Base-by-base conservation (phyloP, 2,888 invertebrate species). In the Lepeophtheirus nordmannii region DNA sequence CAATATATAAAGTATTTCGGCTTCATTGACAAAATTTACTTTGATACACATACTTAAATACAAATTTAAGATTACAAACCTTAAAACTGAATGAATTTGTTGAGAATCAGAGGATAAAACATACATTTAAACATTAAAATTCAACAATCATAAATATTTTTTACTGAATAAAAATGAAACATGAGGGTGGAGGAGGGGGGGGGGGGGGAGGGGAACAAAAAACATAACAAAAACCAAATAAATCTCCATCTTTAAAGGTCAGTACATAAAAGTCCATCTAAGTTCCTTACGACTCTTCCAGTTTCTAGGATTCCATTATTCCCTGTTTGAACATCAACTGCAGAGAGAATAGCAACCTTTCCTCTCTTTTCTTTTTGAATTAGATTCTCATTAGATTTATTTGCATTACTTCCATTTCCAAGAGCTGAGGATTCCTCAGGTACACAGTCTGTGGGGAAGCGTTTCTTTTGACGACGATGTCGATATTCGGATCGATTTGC, bases 211-310 rank as follows among this genome's bases (percentile, higher is more conserved):
- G 7, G 30, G 30, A 30, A 30, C 30, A 30, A 30, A 30, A 7
- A 30, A 30, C 30, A 30, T n/a, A n/a, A n/a, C n/a, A n/a, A n/a
- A 30, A 30, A 30, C 30, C 7, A 30, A 30, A 30, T 30, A 30
- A 30, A n/a, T 57, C 23, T 57, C 23, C 57, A 11, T 12, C 10
- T 60, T 30, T 60, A 60, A 10, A 60, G 60, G 12, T 60, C 37
- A 11, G 60, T 60, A 23, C 60, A 60, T 17, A 60, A 30, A 38
- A 60, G 60, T 23, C 60, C 60, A 30, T 60, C 60, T 11, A 38
- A 17, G 22, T 60, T 60, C 12, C 37, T 60, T 1, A 38, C 17
- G 10, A 17, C 60, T 10, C 10, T 22, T 17, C 10, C 14, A 2
- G 10, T 30, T 11, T n/a, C 30, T 12, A 20, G n/a, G 17, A 46